Conservation (phyloP, 1,140 invertebrate genomes). For the Bombus picipes region DNA sequence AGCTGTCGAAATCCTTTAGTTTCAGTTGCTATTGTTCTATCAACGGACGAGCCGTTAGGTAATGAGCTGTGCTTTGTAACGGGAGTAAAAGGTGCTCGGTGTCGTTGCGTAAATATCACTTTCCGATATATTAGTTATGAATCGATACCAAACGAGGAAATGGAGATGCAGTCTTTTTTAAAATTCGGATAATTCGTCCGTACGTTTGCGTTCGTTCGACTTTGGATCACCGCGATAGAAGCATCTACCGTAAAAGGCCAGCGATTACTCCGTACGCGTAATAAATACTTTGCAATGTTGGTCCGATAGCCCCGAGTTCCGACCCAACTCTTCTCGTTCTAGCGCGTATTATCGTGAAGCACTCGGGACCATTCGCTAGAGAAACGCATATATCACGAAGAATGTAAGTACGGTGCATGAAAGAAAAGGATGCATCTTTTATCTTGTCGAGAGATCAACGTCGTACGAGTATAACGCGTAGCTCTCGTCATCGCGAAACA, state of each 20-base stretch:
- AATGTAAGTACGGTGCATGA: conserved; percentile 25
- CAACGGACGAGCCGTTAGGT: background rate
- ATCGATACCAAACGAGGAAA: too few species aligned
- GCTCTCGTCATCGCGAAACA: conserved; percentile 48
- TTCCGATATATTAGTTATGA: too few species aligned
- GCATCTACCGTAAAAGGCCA: too few species aligned
- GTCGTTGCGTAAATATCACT: too few species aligned
- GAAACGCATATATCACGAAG: conserved; percentile 60
- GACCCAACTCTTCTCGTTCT: conserved; percentile 30
- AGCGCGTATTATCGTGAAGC: conserved; percentile 51
- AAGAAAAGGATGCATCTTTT: conserved; percentile 65
- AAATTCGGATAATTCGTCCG: too few species aligned
- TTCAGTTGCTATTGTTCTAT: background rate
- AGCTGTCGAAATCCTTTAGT: background rate
- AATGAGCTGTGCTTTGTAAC: background rate
- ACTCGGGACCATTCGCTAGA: conserved; percentile 43
- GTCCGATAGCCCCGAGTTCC: conserved; percentile 51
- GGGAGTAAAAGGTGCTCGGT: background rate
- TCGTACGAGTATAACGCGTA: conserved; percentile 42
- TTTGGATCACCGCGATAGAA: too few species aligned
- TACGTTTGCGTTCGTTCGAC: too few species aligned
- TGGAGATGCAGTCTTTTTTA: too few species aligned
- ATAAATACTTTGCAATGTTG: conserved; percentile 60
- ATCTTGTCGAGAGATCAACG: conserved; percentile 62
- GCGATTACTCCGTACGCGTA: conserved; percentile 44